These are phyloP conservation scores for Sinocyclocheilus rhinocerous DNA, from an alignment of 2,113 vertebrate genomes.

Conservation along the genomic window DNA sequence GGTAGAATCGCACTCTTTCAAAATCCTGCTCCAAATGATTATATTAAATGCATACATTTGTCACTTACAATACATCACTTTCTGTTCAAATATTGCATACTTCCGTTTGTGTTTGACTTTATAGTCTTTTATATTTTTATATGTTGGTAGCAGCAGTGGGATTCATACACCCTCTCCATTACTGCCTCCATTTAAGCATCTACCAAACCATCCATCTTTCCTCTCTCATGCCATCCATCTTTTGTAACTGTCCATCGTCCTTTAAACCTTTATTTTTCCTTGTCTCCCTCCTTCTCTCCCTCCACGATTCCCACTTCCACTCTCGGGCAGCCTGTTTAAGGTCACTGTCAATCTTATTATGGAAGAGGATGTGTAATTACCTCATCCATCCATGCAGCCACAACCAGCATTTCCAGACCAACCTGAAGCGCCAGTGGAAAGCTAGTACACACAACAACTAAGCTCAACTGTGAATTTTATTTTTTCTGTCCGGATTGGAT, in stretches of 20 bases:
- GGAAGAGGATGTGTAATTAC: constrained; percentile 45
- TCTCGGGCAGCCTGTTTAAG: constrained; percentile 33
- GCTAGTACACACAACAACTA: not conserved
- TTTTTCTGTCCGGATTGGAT: too few relatives aligned
- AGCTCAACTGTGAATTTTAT: not conserved
- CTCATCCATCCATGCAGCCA: constrained; percentile 46
- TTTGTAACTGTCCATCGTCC: constrained; percentile 22
- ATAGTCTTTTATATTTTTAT: not conserved
- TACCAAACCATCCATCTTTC: constrained; percentile 31
- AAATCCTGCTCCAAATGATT: not conserved
- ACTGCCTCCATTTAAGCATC: constrained; percentile 13
- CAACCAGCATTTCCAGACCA: not conserved
- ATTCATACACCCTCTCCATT: not conserved
- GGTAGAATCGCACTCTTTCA: not conserved
- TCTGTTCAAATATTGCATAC: not conserved
- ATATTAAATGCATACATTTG: not conserved
- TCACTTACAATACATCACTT: not conserved
- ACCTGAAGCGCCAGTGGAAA: not conserved
- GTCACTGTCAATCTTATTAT: constrained; percentile 53
- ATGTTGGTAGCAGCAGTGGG: not conserved
- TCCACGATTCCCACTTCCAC: constrained; percentile 1
- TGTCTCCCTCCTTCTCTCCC: constrained; percentile 2
- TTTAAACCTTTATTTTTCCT: constrained; percentile 27
- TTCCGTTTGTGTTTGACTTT: not conserved
- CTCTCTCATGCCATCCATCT: constrained; percentile 6